A percentile compares a stretch with the other conserved stretches of the same genome.
phyloP scores from a whole-genome alignment of 1,140 invertebrate genomes.

The Dendrolimus punctatus region DNA sequence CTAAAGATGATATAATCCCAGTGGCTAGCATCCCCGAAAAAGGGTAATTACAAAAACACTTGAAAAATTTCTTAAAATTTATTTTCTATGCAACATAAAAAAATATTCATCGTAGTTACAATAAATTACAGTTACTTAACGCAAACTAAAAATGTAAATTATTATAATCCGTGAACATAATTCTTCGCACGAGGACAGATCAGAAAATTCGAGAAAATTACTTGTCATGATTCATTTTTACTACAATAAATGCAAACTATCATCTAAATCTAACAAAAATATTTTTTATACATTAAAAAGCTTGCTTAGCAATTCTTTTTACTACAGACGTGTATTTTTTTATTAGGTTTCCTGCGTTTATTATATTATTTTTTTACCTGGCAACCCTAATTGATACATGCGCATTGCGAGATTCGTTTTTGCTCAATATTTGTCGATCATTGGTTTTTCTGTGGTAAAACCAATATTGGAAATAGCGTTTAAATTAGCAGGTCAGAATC shows the following conservation, averaged over 20 bases:
- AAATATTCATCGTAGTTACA: conserved; percentile 70
- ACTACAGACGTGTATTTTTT: too few species aligned
- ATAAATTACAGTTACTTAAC: conserved; percentile 71
- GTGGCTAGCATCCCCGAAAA: neutral
- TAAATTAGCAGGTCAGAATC: too few species aligned
- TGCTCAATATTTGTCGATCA: too few species aligned
- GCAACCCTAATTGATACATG: too few species aligned
- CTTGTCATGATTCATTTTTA: conserved; percentile 30
- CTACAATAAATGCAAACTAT: conserved; percentile 29
- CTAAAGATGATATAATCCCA: too few species aligned
- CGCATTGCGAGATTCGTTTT: too few species aligned
- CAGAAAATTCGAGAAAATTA: conserved; percentile 16
- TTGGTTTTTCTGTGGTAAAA: too few species aligned
- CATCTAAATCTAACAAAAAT: conserved; percentile 23
- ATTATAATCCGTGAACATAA: conserved; percentile 53
- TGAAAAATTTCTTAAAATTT: conserved; percentile 66
- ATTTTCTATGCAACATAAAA: conserved; percentile 73
- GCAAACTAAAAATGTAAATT: conserved; percentile 59
- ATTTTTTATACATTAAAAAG: conserved; percentile 21
- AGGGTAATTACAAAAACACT: conserved; percentile 24
- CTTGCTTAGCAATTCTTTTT: conserved; percentile 23
- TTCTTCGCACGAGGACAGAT: conserved; percentile 26
- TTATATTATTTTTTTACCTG: too few species aligned
- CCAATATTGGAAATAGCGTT: too few species aligned
- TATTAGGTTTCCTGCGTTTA: too few species aligned